A percentile compares a stretch with the other conserved stretches of the same genome.
These are phyloP conservation scores for Dasypogon diadema DNA, from an alignment of 2,888 invertebrate species.

Conservation along the genomic window DNA sequence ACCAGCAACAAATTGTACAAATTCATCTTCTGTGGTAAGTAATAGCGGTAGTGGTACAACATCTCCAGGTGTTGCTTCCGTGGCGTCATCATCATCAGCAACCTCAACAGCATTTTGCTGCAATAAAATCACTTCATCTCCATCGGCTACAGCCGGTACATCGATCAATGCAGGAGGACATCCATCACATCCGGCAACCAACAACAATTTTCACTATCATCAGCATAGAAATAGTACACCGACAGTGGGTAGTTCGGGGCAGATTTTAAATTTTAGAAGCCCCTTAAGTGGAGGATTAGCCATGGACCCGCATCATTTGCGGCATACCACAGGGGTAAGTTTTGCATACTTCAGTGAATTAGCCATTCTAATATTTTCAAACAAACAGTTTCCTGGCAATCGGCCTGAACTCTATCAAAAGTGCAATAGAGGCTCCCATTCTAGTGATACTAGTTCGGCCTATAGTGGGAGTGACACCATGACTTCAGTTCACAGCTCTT, in stretches of 20 bases:
- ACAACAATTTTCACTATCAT: slow-evolving; percentile 4
- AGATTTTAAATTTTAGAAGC: slow-evolving; percentile 27
- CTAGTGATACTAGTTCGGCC: slow-evolving; percentile 95
- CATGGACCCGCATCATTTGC: slow-evolving; percentile 57
- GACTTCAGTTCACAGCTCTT: slow-evolving; percentile 92
- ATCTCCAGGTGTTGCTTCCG: neutral
- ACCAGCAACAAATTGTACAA: neutral
- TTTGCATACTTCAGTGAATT: neutral
- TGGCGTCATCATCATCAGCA: neutral
- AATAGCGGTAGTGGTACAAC: slow-evolving; percentile 16
- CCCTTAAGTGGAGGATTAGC: neutral
- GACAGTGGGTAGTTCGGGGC: slow-evolving; percentile 20
- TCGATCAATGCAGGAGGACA: neutral
- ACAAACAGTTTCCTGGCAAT: slow-evolving; percentile 56
- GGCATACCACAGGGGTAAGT: slow-evolving; percentile 56
- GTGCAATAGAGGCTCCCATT: slow-evolving; percentile 84
- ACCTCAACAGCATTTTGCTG: neutral
- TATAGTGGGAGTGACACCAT: slow-evolving; percentile 97
- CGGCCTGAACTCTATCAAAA: slow-evolving; percentile 85
- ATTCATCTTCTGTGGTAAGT: neutral
- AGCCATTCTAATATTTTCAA: neutral
- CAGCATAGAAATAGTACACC: slow-evolving; percentile 48
- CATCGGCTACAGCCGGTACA: slow-evolving; percentile 19
- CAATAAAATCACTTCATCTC: neutral
- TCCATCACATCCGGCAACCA: neutral